Evolutionary conservation across 2,113 vertebrate species (phyloP), one percentile per base, ranked within the genome.

Genomic region (Alexandromys fortis): DNA sequence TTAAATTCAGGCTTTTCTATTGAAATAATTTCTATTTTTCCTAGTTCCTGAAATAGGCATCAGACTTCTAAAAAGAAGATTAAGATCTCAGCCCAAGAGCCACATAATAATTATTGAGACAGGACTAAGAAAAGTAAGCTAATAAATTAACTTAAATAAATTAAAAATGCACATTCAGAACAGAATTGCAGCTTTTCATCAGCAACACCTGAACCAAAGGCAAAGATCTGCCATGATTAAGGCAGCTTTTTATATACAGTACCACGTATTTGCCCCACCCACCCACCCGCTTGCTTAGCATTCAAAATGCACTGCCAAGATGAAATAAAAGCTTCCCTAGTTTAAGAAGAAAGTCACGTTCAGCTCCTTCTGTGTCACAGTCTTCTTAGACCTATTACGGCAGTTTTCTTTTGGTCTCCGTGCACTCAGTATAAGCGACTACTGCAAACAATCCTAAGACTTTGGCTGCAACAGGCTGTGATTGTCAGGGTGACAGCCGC

Each of bases 401-500:
- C 35, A 86, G 91, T 96, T 92, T 86, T 93, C 95, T 87, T 92
- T 96, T 76, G 92, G 94, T 16, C 92, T 95, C 95, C 93, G 21
- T 76, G 93, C 81, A 96, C 90, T 90, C 83, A 8, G 94, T 4
- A 21, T 78, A 92, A 93, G 96, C 95, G 49, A 97, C 79, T 70
- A 92, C 86, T 94, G 96, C 86, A 92, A 91, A 92, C 2, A 38
- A 96, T 95, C 79, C 22, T 38, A 86, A 83, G 78, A 97, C 81
- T 0, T 38, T 0, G 17, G 72, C 58, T 45, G 90, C 0, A 26
- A n/a, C 79, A 70, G 94, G 73, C 30, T 94, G 52, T 24, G 81
- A 21, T 30, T 87, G 90, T 98, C 98, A 98, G 81, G 98, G 98
- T 97, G 98, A 99, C 10, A 99, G 98, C 68, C 98, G 99, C 70